phyloP scores from a whole-genome alignment of 2,797 vertebrate genomes.

The Rhincodon typus region DNA sequence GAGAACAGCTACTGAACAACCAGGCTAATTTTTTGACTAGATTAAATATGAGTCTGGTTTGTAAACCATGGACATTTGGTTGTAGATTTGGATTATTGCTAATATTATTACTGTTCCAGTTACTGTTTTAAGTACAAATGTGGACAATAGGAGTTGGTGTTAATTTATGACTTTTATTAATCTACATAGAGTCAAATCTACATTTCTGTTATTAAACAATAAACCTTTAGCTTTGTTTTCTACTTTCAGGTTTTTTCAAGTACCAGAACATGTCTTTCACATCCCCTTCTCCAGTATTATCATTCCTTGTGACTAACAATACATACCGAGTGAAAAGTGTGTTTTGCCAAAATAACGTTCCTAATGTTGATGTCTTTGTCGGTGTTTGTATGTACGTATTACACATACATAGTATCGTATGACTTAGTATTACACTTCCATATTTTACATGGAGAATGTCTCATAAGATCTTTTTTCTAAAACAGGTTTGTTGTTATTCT shows the following conservation, averaged over 20 bases:
- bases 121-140: neutral
- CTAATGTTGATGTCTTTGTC: conserved; percentile 43
- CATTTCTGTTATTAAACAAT: conserved; percentile 3
- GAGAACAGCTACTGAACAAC: too few relatives aligned
- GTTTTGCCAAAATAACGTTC: conserved; percentile 41
- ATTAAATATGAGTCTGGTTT: too few relatives aligned
- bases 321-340: conserved; percentile 37
- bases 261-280: conserved; percentile 48
- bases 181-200: neutral
- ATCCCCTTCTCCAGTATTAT: conserved; percentile 44
- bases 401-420: neutral
- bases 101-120: neutral
- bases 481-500: conserved; percentile 46
- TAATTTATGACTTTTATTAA: neutral
- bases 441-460: neutral
- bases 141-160: neutral
- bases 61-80: too few relatives aligned
- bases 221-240: neutral
- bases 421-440: conserved; percentile 32
- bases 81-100: too few relatives aligned
- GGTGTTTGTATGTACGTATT: conserved; percentile 51
- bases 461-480: neutral
- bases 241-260: conserved; percentile 48
- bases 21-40: too few relatives aligned
- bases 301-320: conserved; percentile 42